Percentiles rank a stretch among this genome's conserved stretches.
Conservation (phyloP, 1,140 invertebrate species). For the Cephus cinctus region DNA sequence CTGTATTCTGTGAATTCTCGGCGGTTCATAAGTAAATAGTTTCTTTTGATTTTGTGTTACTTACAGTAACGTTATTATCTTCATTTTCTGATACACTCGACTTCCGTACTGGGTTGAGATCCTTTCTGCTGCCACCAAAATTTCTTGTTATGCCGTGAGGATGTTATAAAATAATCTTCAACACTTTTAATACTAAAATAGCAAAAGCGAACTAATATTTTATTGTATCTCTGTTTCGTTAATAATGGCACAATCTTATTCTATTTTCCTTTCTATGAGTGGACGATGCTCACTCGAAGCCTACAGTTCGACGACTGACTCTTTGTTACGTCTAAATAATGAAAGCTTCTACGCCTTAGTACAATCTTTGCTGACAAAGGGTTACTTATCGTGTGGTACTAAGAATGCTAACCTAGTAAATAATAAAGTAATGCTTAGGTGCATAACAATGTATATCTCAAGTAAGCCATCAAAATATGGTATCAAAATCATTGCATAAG, state of each 20-base stretch:
- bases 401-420: constrained; percentile 32
- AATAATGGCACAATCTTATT: no score
- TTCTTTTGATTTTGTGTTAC: background rate
- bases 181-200: background rate
- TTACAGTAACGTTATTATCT: no score
- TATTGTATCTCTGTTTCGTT: no score
- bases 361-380: no score
- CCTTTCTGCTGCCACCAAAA: background rate
- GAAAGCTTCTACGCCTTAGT: no score
- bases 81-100: background rate
- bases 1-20: background rate
- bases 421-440: constrained; percentile 50
- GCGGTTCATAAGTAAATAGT: background rate
- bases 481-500: constrained; percentile 49
- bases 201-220: no score
- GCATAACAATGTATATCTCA: constrained; percentile 28
- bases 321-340: no score
- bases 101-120: background rate
- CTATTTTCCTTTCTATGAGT: no score
- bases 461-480: constrained; percentile 46
- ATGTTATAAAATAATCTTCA: background rate
- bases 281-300: no score
- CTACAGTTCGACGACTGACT: no score
- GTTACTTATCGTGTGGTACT: no score
- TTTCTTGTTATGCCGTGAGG: background rate